Evolutionary conservation across 2,888 invertebrate genomes (phyloP).

Genomic region (Tridacna gigas): DNA sequence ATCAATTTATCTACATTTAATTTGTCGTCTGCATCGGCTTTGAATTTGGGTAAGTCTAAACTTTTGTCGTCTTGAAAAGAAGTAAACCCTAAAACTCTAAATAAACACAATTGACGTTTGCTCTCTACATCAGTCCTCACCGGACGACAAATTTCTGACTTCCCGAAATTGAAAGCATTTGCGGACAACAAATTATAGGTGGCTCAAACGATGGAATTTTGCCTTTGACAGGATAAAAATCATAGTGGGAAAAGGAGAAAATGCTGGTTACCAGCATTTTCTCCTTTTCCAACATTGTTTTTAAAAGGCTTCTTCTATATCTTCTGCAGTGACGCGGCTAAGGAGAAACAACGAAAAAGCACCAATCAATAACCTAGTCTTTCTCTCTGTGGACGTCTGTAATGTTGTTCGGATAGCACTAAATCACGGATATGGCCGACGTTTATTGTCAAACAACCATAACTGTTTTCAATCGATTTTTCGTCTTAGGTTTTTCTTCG

Average conservation of each 20-base stretch:
- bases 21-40: neutral
- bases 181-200: neutral
- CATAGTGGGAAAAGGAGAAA: neutral
- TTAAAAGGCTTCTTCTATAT: neutral
- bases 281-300: neutral
- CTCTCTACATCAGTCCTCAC: too few species aligned
- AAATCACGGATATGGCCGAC: conserved; percentile 1
- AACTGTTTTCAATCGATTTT: neutral
- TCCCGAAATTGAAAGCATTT: too few species aligned
- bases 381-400: neutral
- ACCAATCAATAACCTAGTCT: neutral
- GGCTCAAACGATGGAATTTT: neutral
- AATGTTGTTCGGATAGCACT: conserved; percentile 4
- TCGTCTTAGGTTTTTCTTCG: neutral
- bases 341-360: too few species aligned
- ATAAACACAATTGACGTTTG: too few species aligned
- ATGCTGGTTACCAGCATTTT: neutral
- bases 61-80: neutral
- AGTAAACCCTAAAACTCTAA: neutral
- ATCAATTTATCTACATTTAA: neutral
- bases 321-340: too few species aligned
- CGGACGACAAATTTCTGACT: too few species aligned
- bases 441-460: conserved; percentile 1
- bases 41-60: neutral
- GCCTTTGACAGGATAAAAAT: neutral